These are phyloP conservation scores for Mustela lutreola DNA, from an alignment of 2,113 vertebrate species.

Conservation along the genomic window DNA sequence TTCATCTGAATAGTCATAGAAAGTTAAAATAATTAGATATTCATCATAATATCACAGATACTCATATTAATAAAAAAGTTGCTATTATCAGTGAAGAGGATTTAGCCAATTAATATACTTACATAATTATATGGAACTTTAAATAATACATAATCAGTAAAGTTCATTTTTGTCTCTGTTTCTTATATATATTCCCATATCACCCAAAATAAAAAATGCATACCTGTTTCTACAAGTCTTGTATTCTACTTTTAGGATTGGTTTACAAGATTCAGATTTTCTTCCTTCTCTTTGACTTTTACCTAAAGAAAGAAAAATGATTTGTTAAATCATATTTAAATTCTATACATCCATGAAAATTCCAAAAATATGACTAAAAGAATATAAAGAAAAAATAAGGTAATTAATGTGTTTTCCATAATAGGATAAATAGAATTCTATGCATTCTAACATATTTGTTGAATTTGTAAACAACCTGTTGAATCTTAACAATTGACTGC, in stretches of 20 bases:
- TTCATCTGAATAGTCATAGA: conserved; percentile 28
- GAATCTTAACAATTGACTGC: neutral
- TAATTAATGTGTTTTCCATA: neutral
- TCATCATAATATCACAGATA: conserved; percentile 25
- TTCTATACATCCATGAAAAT: neutral
- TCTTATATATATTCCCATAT: neutral
- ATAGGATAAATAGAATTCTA: neutral
- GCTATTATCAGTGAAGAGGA: conserved; percentile 17
- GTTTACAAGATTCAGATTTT: conserved; percentile 97
- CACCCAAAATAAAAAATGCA: conserved; percentile 38
- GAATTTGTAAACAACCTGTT: conserved; percentile 13
- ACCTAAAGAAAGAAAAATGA: conserved; percentile 87
- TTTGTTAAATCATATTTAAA: conserved; percentile 73
- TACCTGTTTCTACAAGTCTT: conserved; percentile 97
- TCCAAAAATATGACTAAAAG: neutral
- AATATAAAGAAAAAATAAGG: neutral
- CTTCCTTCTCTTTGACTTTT: conserved; percentile 96
- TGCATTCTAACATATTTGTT: conserved; percentile 8
- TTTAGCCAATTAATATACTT: neutral
- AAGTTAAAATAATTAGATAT: conserved; percentile 42
- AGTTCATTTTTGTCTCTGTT: neutral
- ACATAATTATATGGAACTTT: conserved; percentile 23
- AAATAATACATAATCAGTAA: conserved; percentile 1
- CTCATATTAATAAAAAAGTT: neutral
- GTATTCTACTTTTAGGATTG: conserved; percentile 99